Percentiles rank a stretch among this genome's conserved stretches.
These are phyloP conservation scores for Ennomos erosarius DNA, from an alignment of 2,888 invertebrate genomes.

Conservation along the genomic window DNA sequence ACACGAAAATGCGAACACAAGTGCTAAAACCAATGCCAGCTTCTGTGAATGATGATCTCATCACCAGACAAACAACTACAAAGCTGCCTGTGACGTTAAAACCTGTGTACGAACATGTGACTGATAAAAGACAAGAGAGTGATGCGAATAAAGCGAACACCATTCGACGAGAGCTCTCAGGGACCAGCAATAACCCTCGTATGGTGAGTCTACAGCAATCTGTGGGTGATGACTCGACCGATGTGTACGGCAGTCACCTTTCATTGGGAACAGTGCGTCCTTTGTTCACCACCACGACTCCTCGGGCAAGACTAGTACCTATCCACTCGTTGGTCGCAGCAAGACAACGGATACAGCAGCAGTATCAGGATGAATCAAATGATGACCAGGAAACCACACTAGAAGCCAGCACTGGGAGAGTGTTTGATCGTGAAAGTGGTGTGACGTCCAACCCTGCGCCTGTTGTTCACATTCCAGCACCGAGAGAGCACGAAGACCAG, in stretches of 20 bases:
- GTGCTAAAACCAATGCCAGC: constrained; percentile 68
- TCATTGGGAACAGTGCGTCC: constrained; percentile 88
- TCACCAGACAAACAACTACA: constrained; percentile 74
- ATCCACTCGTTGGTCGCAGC: constrained; percentile 80
- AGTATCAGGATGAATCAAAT: constrained; percentile 66
- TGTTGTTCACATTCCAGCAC: constrained; percentile 81
- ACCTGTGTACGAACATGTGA: constrained; percentile 81
- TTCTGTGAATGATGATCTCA: constrained; percentile 64
- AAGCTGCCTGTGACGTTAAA: constrained; percentile 74
- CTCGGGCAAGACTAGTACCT: constrained; percentile 83
- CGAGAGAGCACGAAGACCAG: constrained; percentile 69
- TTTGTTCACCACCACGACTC: constrained; percentile 87
- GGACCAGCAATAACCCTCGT: constrained; percentile 84
- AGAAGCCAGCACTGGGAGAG: constrained; percentile 82
- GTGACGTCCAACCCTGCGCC: constrained; percentile 83
- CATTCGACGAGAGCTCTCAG: constrained; percentile 86
- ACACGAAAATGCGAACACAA: constrained; percentile 63
- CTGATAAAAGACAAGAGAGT: constrained; percentile 71
- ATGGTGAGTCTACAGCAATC: constrained; percentile 85
- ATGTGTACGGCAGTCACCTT: constrained; percentile 88
- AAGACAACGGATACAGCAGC: constrained; percentile 77
- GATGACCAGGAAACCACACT: constrained; percentile 76
- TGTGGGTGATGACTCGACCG: constrained; percentile 87
- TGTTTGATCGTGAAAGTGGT: constrained; percentile 75
- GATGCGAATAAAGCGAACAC: constrained; percentile 82